Conservation (phyloP, 2,113 vertebrate genomes). For the Zapus hudsonius region DNA sequence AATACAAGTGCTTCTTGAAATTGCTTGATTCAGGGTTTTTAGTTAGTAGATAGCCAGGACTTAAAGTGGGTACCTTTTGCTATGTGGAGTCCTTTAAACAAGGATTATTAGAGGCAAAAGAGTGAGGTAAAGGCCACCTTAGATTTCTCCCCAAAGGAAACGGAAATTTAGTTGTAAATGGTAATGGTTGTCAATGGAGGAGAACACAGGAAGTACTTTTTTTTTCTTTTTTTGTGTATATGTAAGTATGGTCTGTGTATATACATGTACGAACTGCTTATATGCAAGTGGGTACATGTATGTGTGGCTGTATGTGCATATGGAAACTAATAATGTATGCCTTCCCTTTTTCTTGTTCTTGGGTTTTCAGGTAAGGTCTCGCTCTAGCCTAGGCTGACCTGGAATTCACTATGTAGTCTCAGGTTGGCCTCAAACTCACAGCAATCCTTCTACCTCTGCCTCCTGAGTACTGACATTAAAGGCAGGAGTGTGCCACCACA, state of each 20-base stretch:
- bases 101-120: not conserved
- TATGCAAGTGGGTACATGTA: no score
- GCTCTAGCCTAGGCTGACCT: no score
- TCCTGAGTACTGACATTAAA: no score
- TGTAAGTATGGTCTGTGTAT: not conserved
- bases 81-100: not conserved
- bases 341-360: not conserved
- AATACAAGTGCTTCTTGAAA: not conserved
- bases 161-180: not conserved
- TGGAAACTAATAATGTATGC: not conserved
- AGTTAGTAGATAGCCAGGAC: not conserved
- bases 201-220: not conserved
- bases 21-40: not conserved
- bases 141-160: not conserved
- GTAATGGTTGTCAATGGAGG: not conserved
- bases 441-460: no score
- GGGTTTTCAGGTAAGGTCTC: no score
- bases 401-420: no score
- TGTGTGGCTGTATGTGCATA: no score
- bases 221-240: not conserved
- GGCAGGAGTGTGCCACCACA: no score
- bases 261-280: no score
- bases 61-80: not conserved
- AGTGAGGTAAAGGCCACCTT: not conserved
- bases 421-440: no score